Base-by-base conservation (phyloP, 1,140 invertebrate species). In the Hermatobates lingyangjiaoensis region DNA sequence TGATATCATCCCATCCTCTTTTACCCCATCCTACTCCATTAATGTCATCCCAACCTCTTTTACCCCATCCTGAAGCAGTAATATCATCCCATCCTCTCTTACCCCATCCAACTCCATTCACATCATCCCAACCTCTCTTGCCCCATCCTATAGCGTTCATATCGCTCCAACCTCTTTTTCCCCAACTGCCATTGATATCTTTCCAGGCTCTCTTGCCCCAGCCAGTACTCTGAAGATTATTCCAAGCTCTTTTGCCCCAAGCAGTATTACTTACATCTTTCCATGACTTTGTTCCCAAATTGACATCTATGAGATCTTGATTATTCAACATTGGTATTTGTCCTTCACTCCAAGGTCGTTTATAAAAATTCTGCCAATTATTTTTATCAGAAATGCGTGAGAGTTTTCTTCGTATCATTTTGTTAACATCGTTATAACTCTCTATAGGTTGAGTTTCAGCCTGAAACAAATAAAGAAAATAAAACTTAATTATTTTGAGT, bases 91-190 rank as follows among this genome's bases (percentile, higher is more conserved):
- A 56, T 2, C 45, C 53, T 23, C 57, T 1, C 46, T 58, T 58
- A 3, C 57, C 57, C 54, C 54, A 58, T 25, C 56, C 56, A 5
- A 48, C 25, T 18, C 44, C 47, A 7, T 49, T 52, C 10, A 58
- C 53, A n/a, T 58, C 54, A 15, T 45, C 28, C 50, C 52, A 54
- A 0, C 34, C 45, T 28, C 61, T 39, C 50, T 62, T 61, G 21
- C 57, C 59, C 56, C 58, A 60, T 5, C 57, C 59, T 14, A 54
- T 45, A 1, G 52, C 47, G 7, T 54, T 56, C 7, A 59, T 38
- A 34, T 62, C 58, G 24, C 58, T 47, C 58, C 56, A 60, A 3
- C 50, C 52, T 45, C 60, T 26, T 50, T 62, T 62, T 18, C 59
- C 59, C 59, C 59, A 61, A 15, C 59, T 38, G 18, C 42, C 44